Conservation (phyloP, 1,140 invertebrate genomes). For the Akabosia matsudoensis region DNA sequence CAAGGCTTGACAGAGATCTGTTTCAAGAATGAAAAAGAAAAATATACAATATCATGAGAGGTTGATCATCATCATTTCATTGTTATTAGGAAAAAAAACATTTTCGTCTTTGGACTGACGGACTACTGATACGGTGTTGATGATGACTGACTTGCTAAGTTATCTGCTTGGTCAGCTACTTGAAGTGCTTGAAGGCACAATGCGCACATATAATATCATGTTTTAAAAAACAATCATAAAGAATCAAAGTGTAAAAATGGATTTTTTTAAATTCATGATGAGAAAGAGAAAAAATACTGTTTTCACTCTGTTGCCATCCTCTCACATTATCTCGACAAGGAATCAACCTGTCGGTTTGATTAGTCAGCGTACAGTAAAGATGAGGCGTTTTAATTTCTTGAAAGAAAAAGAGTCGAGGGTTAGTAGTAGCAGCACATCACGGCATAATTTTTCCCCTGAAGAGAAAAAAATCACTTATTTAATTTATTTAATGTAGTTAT, state of each 20-base stretch:
- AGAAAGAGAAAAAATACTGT: neutral
- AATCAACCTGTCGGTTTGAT: slow-evolving; percentile 2
- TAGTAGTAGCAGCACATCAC: neutral
- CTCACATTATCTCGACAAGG: neutral
- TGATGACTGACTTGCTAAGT: slow-evolving; percentile 12
- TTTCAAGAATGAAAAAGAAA: too few relatives aligned
- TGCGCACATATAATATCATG: neutral
- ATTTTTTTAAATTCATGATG: neutral
- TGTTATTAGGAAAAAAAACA: too few relatives aligned
- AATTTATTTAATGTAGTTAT: neutral
- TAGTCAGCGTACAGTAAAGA: slow-evolving; percentile 6
- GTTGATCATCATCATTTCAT: neutral
- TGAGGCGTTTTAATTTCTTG: neutral
- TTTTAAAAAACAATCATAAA: neutral
- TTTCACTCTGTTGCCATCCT: neutral
- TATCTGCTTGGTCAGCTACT: neutral
- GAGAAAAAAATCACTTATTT: neutral
- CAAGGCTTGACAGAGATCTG: too few relatives aligned
- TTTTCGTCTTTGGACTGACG: neutral
- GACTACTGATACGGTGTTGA: neutral
- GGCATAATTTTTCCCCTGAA: neutral
- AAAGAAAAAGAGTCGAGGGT: neutral
- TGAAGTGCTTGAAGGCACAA: slow-evolving; percentile 1
- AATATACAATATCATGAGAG: too few relatives aligned
- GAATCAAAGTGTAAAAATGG: slow-evolving; percentile 9